Base-by-base conservation (phyloP, 2,888 invertebrate genomes). In the Chrysodeixis includens region DNA sequence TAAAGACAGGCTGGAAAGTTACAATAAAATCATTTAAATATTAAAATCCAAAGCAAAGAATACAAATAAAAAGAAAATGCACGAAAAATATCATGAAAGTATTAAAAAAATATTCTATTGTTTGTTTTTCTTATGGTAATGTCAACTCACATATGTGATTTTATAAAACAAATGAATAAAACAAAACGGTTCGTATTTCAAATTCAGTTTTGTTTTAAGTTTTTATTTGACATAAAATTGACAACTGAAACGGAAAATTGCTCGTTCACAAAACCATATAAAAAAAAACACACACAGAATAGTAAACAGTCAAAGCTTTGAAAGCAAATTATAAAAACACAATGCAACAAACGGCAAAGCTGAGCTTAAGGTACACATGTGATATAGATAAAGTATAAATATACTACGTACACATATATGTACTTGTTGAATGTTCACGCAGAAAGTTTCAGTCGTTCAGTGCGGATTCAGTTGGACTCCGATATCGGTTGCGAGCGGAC, bases 371-470 rank as follows among this genome's bases (percentile, higher is more conserved):
- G 69, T 66, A 40, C 70, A 66, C 57, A 65, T 62, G 61, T 65
- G 57, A 49, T 65, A 61, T 56, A 59, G 62, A 56, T 35, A 35
- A 1, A 14, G n/a, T 40, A 40, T 4, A 40, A n/a, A 40, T n/a
- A 40, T 60, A 69, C 46, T 26, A 20, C 63, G 69, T 69, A 77
- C 68, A 75, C 69, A 78, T 67, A 66, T 79, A 82, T 74, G 62
- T 89, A 90, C 90, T 90, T 90, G 90, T 90, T 90, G 90, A 86
- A 88, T 78, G 83, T 77, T 82, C 76, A 67, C 69, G 67, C 62
- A 66, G 62, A 84, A 84, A 69, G 57, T 81, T 82, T 81, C 82
- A 81, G 79, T 1, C 46, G 63, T 69, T 77, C 73, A 73, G 60
- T 58, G 76, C 78, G 76, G 83, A 84, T 88, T 78, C 83, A 88